Evolutionary conservation across 2,888 invertebrate genomes (phyloP).

Genomic region (Hyposoter didymator): DNA sequence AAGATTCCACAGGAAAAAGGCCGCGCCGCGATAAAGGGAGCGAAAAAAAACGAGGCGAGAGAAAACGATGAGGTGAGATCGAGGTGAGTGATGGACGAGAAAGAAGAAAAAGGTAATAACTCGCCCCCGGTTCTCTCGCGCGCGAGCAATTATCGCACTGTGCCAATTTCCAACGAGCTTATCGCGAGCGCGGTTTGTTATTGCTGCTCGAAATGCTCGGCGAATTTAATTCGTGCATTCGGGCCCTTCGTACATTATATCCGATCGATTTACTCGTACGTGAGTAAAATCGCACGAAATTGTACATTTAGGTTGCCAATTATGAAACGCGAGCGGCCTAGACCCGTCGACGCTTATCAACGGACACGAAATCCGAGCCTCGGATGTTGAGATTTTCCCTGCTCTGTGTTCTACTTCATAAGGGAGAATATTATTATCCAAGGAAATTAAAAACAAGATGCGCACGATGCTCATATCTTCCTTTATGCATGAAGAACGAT

Average conservation of each 20-base stretch:
- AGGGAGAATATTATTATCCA: neutral
- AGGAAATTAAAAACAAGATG: no score
- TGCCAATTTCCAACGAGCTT: slow-evolving; percentile 61
- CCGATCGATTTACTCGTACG: slow-evolving; percentile 44
- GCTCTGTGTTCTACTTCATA: neutral
- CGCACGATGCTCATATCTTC: no score
- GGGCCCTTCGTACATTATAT: slow-evolving; percentile 4
- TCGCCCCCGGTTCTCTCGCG: slow-evolving; percentile 63
- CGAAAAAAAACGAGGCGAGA: slow-evolving; percentile 65
- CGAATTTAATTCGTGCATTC: neutral
- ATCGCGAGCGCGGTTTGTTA: slow-evolving; percentile 51
- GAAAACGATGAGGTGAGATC: slow-evolving; percentile 68
- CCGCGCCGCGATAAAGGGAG: slow-evolving; percentile 5
- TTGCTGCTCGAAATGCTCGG: slow-evolving; percentile 8
- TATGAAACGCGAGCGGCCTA: slow-evolving; percentile 19
- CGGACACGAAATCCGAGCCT: slow-evolving; percentile 1
- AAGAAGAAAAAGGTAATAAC: slow-evolving; percentile 72
- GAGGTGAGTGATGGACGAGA: slow-evolving; percentile 79
- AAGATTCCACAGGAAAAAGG: slow-evolving; percentile 23
- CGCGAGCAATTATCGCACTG: slow-evolving; percentile 70
- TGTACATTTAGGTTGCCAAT: slow-evolving; percentile 10
- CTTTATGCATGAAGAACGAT: no score
- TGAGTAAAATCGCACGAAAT: slow-evolving; percentile 34
- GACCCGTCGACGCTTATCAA: slow-evolving; percentile 49
- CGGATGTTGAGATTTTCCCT: slow-evolving; percentile 14